Percentiles rank a stretch among this genome's conserved stretches.
These are phyloP conservation scores for Bembecia ichneumoniformis DNA, from an alignment of 2,888 invertebrate species.

Conservation along the genomic window DNA sequence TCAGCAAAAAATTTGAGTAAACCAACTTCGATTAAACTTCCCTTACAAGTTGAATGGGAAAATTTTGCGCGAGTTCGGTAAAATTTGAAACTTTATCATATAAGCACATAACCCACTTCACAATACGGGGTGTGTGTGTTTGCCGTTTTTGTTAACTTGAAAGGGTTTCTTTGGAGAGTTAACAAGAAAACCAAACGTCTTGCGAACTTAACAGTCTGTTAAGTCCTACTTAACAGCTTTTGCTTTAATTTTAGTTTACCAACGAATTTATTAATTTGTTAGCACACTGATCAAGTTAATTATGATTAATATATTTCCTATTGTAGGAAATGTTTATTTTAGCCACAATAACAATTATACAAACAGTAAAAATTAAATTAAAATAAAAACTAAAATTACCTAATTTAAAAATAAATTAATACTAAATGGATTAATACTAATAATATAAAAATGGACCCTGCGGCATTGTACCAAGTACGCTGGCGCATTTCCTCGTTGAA, in stretches of 20 bases:
- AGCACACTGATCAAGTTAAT: no score
- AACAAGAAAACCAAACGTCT: constrained; percentile 6
- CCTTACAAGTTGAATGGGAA: constrained; percentile 10
- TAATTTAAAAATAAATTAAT: no score
- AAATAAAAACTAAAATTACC: no score
- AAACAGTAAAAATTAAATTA: no score
- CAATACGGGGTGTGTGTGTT: neutral
- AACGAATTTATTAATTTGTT: no score
- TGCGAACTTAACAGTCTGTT: constrained; percentile 7
- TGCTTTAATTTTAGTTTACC: neutral
- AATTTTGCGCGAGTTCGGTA: constrained; percentile 12
- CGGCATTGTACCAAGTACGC: no score
- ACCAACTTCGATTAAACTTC: constrained; percentile 14
- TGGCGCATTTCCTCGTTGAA: no score
- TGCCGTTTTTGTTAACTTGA: constrained; percentile 1
- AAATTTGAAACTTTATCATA: constrained; percentile 12
- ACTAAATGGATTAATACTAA: no score
- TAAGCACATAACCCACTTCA: constrained; percentile 5
- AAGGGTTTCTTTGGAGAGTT: constrained; percentile 4
- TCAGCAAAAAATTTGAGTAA: constrained; percentile 7
- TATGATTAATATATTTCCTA: no score
- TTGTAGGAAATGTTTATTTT: no score
- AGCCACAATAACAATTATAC: no score
- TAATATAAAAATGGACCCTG: no score
- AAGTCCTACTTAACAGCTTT: neutral